These are phyloP conservation scores for Sinotaia quadrata DNA, from an alignment of 2,888 invertebrate genomes.

Conservation along the genomic window DNA sequence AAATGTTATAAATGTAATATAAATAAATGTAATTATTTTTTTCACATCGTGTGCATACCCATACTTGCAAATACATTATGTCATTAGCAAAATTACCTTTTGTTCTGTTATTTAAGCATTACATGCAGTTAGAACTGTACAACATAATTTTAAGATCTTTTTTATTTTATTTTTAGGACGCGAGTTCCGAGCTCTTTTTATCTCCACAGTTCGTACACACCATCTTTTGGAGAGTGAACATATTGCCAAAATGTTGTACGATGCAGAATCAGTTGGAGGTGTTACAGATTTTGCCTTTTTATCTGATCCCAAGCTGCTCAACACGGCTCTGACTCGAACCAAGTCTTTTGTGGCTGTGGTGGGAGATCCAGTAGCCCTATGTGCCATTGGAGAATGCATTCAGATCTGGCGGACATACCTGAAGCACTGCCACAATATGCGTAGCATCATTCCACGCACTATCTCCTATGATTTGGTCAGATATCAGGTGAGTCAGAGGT, in stretches of 20 bases:
- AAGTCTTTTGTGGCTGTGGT: slow-evolving; percentile 65
- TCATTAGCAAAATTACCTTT: background rate
- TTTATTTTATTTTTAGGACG: slow-evolving; percentile 54
- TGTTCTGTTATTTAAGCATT: background rate
- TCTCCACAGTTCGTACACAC: slow-evolving; percentile 64
- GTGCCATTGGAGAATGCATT: slow-evolving; percentile 65
- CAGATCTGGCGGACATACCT: slow-evolving; percentile 61
- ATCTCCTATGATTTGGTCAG: slow-evolving; percentile 56
- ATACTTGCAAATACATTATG: background rate
- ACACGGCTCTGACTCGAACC: slow-evolving; percentile 69
- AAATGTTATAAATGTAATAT: no score
- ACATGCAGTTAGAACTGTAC: background rate
- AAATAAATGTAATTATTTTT: no score
- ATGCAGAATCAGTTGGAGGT: slow-evolving; percentile 54
- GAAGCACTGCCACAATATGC: slow-evolving; percentile 66
- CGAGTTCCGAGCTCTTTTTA: slow-evolving; percentile 67
- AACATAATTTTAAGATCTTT: background rate
- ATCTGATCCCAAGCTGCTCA: slow-evolving; percentile 66
- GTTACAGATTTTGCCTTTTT: slow-evolving; percentile 65
- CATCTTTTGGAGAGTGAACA: slow-evolving; percentile 48
- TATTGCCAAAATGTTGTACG: slow-evolving; percentile 32
- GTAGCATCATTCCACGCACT: slow-evolving; percentile 55
- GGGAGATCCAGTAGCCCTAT: slow-evolving; percentile 66
- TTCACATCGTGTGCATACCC: background rate
- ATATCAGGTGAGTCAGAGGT: slow-evolving; percentile 48